A percentile compares a stretch with the other conserved stretches of the same genome.
Evolutionary conservation across 2,113 vertebrate genomes (phyloP).

Genomic region (Etheostoma spectabile): DNA sequence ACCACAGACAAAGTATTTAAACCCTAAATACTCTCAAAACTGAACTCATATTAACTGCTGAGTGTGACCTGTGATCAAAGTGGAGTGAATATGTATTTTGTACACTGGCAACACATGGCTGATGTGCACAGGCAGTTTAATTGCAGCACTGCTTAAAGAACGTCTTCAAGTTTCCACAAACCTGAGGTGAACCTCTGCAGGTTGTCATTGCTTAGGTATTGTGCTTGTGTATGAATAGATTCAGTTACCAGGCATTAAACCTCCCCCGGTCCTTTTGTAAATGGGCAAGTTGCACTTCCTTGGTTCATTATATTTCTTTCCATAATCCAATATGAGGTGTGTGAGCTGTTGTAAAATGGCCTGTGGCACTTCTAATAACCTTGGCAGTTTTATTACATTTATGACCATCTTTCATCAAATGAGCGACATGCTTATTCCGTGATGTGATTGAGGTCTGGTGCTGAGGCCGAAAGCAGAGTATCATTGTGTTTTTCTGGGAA

Average conservation of each 20-base stretch:
- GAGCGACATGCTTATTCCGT: conserved; percentile 68
- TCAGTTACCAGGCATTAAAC: conserved; percentile 70
- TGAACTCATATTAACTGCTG: background rate
- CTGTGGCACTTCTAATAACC: conserved; percentile 80
- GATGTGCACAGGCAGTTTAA: conserved; percentile 9
- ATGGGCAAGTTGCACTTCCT: conserved; percentile 58
- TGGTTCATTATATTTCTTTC: conserved; percentile 72
- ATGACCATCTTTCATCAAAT: conserved; percentile 75
- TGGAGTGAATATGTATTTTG: too few species aligned
- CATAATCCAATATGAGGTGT: conserved; percentile 73
- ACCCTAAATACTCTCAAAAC: background rate
- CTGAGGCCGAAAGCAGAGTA: conserved; percentile 37
- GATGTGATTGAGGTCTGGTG: conserved; percentile 68
- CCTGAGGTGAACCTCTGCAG: conserved; percentile 21
- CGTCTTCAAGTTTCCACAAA: conserved; percentile 7
- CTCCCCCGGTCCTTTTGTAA: conserved; percentile 59
- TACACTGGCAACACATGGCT: background rate
- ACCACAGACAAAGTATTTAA: background rate
- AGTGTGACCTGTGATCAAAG: background rate
- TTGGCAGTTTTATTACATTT: conserved; percentile 78
- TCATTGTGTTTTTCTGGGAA: conserved; percentile 46
- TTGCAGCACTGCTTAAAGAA: background rate
- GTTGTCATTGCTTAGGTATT: conserved; percentile 50
- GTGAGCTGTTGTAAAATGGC: conserved; percentile 75
- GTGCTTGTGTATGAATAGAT: conserved; percentile 66